These are phyloP conservation scores for Furnarius figulus DNA, from an alignment of 2,113 vertebrate species.

Conservation along the genomic window DNA sequence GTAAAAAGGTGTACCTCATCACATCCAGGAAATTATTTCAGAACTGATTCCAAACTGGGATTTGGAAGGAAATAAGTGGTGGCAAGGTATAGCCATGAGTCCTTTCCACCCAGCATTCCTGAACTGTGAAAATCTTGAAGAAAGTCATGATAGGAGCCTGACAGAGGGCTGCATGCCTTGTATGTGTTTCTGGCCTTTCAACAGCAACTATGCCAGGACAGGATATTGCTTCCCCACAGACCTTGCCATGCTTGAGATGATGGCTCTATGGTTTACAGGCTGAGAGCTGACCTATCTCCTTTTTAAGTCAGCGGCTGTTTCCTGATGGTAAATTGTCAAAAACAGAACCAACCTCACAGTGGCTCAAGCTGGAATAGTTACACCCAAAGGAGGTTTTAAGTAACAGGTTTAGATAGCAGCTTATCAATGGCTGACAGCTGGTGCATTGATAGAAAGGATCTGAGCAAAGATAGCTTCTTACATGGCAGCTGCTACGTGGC, in stretches of 20 bases:
- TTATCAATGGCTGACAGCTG: background rate
- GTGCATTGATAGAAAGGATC: background rate
- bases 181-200: background rate
- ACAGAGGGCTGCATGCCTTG: background rate
- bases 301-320: background rate
- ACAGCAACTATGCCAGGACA: background rate
- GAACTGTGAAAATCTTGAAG: background rate
- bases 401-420: background rate
- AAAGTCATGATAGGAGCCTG: background rate
- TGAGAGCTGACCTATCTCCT: background rate
- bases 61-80: background rate
- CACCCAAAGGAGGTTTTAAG: background rate
- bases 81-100: background rate
- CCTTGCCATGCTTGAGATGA: fast-evolving
- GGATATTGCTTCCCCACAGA: background rate
- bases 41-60: background rate
- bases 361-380: background rate
- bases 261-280: background rate
- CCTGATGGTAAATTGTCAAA: background rate
- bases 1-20: background rate
- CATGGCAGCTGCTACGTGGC: background rate
- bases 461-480: background rate
- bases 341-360: fast-evolving
- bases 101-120: background rate
- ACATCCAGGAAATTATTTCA: background rate